These are phyloP conservation scores for Scomber japonicus DNA, from an alignment of 2,113 vertebrate genomes.

Conservation along the genomic window DNA sequence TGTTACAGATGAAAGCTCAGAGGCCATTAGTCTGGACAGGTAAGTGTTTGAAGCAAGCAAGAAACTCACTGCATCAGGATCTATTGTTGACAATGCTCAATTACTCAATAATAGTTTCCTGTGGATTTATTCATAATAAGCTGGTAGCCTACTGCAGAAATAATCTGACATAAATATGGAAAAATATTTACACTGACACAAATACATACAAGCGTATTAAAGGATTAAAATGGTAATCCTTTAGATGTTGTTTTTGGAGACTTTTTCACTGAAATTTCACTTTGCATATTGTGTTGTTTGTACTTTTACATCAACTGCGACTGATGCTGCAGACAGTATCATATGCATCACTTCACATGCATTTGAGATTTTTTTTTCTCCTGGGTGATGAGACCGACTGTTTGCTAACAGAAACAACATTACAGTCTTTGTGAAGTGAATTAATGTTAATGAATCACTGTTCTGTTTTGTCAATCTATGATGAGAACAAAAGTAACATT, in stretches of 20 bases:
- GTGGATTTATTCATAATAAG: conserved; percentile 64
- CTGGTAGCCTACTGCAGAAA: conserved; percentile 25
- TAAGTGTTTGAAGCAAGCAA: conserved; percentile 41
- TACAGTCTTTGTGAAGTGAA: not conserved
- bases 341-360: not conserved
- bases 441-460: not conserved
- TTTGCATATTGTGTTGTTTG: not conserved
- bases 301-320: too few species aligned
- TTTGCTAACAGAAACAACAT: conserved; percentile 6
- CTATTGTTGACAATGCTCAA: conserved; percentile 59
- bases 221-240: conserved; percentile 29
- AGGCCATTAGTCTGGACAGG: conserved; percentile 68
- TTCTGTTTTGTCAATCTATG: not conserved
- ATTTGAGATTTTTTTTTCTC: not conserved
- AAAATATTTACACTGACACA: not conserved
- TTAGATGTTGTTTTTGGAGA: not conserved
- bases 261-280: not conserved
- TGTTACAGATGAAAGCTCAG: conserved; percentile 71
- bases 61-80: conserved; percentile 64
- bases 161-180: conserved; percentile 63
- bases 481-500: not conserved
- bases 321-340: not conserved
- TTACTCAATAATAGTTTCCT: conserved; percentile 64
- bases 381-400: not conserved
- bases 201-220: conserved; percentile 8